Conservation (phyloP, 2,113 vertebrate species). For the Enhydra lutris region DNA sequence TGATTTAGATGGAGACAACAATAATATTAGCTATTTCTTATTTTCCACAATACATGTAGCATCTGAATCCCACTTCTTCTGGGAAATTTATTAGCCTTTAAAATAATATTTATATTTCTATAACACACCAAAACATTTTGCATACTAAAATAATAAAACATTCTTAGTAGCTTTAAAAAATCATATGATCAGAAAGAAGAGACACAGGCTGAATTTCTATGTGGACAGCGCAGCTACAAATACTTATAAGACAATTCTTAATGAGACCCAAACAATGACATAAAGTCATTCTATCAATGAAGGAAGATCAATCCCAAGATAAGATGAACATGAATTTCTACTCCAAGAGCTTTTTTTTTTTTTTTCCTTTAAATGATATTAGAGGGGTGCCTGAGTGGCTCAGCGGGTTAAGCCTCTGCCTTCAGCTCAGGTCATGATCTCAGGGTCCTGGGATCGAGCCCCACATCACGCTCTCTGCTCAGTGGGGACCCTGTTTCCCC, state of each 20-base stretch:
- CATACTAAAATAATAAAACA: not conserved
- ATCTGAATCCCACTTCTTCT: not conserved
- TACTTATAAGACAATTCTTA: not conserved
- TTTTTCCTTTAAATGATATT: not conserved
- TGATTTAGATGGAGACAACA: not conserved
- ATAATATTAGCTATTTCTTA: not conserved
- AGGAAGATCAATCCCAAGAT: not conserved
- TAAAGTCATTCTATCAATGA: not conserved
- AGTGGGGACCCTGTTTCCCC: no score
- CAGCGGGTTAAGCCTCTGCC: no score
- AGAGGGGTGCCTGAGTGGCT: no score
- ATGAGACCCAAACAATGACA: not conserved
- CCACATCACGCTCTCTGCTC: no score
- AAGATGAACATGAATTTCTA: not conserved
- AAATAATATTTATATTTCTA: not conserved
- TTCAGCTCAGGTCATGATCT: no score
- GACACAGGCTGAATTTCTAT: not conserved
- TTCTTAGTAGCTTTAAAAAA: not conserved
- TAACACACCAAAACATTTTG: not conserved
- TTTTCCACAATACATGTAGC: not conserved
- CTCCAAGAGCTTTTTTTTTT: not conserved
- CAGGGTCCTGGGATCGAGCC: no score
- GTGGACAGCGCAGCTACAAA: not conserved
- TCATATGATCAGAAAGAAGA: not conserved
- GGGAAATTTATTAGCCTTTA: not conserved